Evolutionary conservation across 2,888 invertebrate genomes (phyloP).

Genomic region (Nyleta sp.): DNA sequence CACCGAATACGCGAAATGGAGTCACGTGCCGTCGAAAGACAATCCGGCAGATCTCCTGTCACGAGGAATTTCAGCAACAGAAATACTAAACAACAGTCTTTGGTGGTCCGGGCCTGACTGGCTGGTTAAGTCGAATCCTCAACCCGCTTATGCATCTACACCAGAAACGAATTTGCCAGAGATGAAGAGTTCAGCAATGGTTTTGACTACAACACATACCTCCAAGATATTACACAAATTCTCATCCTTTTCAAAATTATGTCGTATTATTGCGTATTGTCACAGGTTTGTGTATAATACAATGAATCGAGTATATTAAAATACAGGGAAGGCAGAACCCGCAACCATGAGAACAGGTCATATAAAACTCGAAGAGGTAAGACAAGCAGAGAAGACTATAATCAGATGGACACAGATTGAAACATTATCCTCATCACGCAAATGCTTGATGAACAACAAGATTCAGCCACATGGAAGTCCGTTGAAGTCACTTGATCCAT

Average conservation of each 20-base stretch:
- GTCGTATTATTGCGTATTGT: conserved; percentile 10
- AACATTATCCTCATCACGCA: neutral
- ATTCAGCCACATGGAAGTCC: neutral
- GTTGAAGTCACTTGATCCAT: neutral
- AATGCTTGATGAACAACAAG: neutral
- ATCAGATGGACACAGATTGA: too few species aligned
- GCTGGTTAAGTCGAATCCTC: neutral
- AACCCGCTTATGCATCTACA: too few species aligned
- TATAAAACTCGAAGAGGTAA: too few species aligned
- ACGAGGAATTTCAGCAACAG: neutral
- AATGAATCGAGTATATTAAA: neutral
- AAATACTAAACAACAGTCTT: neutral
- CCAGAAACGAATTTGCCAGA: neutral
- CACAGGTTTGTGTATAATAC: neutral
- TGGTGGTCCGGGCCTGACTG: neutral
- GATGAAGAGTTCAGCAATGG: neutral
- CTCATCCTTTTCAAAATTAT: conserved; percentile 2
- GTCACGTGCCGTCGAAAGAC: neutral
- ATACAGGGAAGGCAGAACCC: too few species aligned
- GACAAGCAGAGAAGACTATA: neutral
- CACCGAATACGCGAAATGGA: neutral
- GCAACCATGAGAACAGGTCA: too few species aligned
- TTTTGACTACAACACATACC: neutral
- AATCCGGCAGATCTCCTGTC: conserved; percentile 4
- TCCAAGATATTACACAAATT: neutral